Evolutionary conservation across 2,888 invertebrate species (phyloP).

Genomic region (Allolobophora icterica): DNA sequence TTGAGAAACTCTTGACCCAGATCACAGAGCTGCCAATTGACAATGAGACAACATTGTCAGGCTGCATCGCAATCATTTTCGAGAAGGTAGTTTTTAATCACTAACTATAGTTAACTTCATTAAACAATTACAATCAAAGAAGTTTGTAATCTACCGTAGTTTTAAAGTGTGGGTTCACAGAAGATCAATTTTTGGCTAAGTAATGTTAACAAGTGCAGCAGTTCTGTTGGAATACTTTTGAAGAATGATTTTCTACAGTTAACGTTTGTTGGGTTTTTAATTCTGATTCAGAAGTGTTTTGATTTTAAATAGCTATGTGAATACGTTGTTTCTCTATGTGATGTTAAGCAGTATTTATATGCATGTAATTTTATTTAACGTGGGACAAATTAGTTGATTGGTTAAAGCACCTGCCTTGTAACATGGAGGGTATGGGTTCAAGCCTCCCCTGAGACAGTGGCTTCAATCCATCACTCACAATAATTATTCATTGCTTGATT

Average conservation of each 20-base stretch:
- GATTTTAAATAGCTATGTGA: background rate
- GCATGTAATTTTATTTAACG: no score
- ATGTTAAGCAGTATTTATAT: background rate
- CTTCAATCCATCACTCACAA: no score
- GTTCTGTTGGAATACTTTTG: background rate
- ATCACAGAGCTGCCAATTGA: slow-evolving; percentile 80
- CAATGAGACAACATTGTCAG: slow-evolving; percentile 78
- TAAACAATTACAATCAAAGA: background rate
- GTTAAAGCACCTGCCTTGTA: no score
- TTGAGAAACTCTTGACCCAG: slow-evolving; percentile 80
- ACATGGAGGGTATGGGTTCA: no score
- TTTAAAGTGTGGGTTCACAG: background rate
- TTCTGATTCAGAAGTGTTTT: background rate
- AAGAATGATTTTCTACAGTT: background rate
- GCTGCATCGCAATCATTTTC: slow-evolving; percentile 88
- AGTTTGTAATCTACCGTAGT: background rate
- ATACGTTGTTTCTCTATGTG: background rate
- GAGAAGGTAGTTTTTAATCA: slow-evolving; percentile 60
- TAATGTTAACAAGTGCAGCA: background rate
- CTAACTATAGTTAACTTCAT: background rate
- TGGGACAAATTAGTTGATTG: no score
- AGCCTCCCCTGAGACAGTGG: no score
- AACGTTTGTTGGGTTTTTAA: background rate
- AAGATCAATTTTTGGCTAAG: background rate
- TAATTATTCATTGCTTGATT: no score